A percentile compares a stretch with the other conserved stretches of the same genome.
These are phyloP conservation scores for Netelia fuscicornis DNA, from an alignment of 2,888 invertebrate species.

Conservation along the genomic window DNA sequence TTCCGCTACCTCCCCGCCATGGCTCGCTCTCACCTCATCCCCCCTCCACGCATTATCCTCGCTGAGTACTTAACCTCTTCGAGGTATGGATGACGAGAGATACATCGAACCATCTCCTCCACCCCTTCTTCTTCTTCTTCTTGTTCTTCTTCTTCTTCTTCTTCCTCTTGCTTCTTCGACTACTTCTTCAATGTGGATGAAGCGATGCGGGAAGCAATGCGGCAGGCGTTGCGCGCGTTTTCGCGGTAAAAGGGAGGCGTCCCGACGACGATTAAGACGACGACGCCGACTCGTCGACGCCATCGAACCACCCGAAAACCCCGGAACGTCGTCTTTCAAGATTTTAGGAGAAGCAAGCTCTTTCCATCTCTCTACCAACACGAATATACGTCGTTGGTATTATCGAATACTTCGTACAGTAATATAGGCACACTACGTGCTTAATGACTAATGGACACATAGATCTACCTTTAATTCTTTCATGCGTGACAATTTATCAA, in stretches of 20 bases:
- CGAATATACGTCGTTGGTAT: not conserved
- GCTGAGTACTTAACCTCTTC: slow-evolving; percentile 75
- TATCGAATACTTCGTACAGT: not conserved
- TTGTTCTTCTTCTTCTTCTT: too few species aligned
- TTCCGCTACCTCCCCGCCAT: slow-evolving; percentile 68
- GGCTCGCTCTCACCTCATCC: slow-evolving; percentile 66
- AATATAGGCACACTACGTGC: too few species aligned
- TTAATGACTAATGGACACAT: too few species aligned
- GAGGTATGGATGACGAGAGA: slow-evolving; percentile 37
- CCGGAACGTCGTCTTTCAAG: not conserved
- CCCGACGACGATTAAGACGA: slow-evolving; percentile 20
- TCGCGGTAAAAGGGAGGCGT: not conserved
- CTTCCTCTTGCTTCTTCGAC: not conserved
- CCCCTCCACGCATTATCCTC: slow-evolving; percentile 30
- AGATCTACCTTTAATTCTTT: too few species aligned
- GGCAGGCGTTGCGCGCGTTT: not conserved
- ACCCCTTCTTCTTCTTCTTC: not conserved
- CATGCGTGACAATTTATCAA: too few species aligned
- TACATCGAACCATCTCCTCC: not conserved
- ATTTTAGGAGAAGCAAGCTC: slow-evolving; percentile 1
- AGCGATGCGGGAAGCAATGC: not conserved
- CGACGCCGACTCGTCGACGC: slow-evolving; percentile 31
- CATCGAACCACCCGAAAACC: slow-evolving; percentile 15
- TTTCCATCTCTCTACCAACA: not conserved
- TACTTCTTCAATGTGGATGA: not conserved